phyloP scores from a whole-genome alignment of 2,888 invertebrate species.

The Ypsolopha sequella region DNA sequence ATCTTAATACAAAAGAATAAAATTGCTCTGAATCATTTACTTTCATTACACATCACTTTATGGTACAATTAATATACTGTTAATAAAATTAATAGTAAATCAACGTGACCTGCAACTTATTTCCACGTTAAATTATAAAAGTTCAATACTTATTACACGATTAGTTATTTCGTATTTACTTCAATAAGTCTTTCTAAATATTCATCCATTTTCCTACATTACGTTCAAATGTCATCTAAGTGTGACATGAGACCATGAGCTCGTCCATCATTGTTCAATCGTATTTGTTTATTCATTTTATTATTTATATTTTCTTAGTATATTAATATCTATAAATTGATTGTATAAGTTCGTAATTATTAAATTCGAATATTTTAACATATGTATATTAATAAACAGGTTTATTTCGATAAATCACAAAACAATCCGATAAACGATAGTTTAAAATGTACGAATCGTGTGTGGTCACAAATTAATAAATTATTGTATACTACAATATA shows the following conservation, averaged over 20 bases:
- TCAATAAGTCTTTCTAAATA: slow-evolving; percentile 72
- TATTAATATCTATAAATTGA: slow-evolving; percentile 72
- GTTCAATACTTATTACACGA: slow-evolving; percentile 60
- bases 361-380: slow-evolving; percentile 73
- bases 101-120: slow-evolving; percentile 21
- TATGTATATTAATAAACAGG: slow-evolving; percentile 71
- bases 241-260: slow-evolving; percentile 38
- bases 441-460: slow-evolving; percentile 36
- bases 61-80: slow-evolving; percentile 5
- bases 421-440: slow-evolving; percentile 46
- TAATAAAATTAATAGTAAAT: slow-evolving; percentile 11
- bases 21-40: too few species aligned
- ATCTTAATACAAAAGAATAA: too few species aligned
- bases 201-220: slow-evolving; percentile 67
- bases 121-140: slow-evolving; percentile 43
- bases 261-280: slow-evolving; percentile 51
- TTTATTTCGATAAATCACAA: slow-evolving; percentile 64
- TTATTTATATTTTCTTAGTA: slow-evolving; percentile 71
- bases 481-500: slow-evolving; percentile 39
- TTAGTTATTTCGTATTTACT: slow-evolving; percentile 67
- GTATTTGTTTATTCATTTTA: slow-evolving; percentile 68
- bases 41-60: too few species aligned
- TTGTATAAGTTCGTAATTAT: slow-evolving; percentile 72
- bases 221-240: slow-evolving; percentile 66
- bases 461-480: slow-evolving; percentile 46